Conservation (phyloP, 2,888 invertebrate genomes). For the Mellilla xanthometata region DNA sequence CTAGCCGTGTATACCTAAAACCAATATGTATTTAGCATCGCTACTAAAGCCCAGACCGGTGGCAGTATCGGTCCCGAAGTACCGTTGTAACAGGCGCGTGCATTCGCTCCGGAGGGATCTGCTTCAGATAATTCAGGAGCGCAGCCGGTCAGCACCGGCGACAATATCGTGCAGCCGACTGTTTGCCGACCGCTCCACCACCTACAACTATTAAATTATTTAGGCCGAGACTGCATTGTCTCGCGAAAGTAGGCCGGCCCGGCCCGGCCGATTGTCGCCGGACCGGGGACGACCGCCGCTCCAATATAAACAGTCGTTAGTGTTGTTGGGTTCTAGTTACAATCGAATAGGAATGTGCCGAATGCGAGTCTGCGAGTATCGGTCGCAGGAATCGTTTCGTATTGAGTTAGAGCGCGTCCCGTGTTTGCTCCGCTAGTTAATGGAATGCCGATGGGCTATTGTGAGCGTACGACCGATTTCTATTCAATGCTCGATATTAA, state of each 20-base stretch:
- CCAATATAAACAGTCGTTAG: constrained; percentile 74
- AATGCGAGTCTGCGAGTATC: constrained; percentile 53
- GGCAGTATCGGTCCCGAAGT: neutral
- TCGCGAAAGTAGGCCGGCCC: constrained; percentile 66
- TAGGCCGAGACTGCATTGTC: constrained; percentile 74
- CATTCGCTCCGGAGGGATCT: neutral
- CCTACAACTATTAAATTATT: constrained; percentile 76
- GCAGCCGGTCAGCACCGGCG: constrained; percentile 12
- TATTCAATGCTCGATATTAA: constrained; percentile 67
- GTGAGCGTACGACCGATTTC: constrained; percentile 67
- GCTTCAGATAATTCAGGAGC: constrained; percentile 12
- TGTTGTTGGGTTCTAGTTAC: constrained; percentile 65
- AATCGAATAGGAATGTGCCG: constrained; percentile 57
- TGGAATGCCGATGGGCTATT: constrained; percentile 76
- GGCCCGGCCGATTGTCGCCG: constrained; percentile 42
- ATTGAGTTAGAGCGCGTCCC: constrained; percentile 68
- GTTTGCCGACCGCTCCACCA: constrained; percentile 65
- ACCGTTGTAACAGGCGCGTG: neutral
- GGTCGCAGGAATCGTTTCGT: constrained; percentile 64
- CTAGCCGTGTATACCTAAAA: no score
- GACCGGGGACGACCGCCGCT: constrained; percentile 36
- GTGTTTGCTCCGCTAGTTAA: constrained; percentile 76
- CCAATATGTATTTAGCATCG: no score
- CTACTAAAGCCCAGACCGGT: no score
- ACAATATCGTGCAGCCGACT: constrained; percentile 31